Percentiles rank a stretch among this genome's conserved stretches.
Conservation (phyloP, 2,797 vertebrate species). For the Pelobates cultripes region DNA sequence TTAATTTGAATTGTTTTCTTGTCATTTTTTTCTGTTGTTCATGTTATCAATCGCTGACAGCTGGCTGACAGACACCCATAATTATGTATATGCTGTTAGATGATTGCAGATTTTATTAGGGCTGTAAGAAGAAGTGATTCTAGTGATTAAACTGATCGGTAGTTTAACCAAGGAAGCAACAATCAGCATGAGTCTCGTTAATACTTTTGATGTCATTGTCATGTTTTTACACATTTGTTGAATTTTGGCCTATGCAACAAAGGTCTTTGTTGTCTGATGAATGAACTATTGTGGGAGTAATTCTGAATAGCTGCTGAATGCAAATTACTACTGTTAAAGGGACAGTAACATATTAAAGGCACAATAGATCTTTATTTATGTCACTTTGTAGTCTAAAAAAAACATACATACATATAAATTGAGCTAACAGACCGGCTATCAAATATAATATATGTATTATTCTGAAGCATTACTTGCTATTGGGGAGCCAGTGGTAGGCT, state of each 20-base stretch:
- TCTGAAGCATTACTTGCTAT: too few relatives aligned
- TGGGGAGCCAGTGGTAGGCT: too few relatives aligned
- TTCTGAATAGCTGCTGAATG: background rate
- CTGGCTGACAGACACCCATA: background rate
- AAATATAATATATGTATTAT: too few relatives aligned
- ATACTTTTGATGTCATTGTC: background rate
- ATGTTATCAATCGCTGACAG: background rate
- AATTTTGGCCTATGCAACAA: background rate
- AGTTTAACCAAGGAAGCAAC: background rate
- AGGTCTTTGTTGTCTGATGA: conserved; percentile 9
- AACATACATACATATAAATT: too few relatives aligned
- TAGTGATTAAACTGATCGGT: conserved; percentile 12
- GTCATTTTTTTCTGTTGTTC: conserved; percentile 1
- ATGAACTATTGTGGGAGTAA: background rate
- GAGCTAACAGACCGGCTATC: too few relatives aligned
- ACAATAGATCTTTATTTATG: too few relatives aligned
- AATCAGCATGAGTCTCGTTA: background rate
- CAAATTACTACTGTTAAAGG: too few relatives aligned
- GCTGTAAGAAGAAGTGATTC: conserved; percentile 6
- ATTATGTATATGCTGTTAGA: background rate
- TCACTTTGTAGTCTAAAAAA: too few relatives aligned
- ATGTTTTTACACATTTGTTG: conserved; percentile 16
- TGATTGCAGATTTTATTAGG: background rate
- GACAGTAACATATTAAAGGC: too few relatives aligned
- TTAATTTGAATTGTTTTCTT: background rate